Base-by-base conservation (phyloP, 2,113 vertebrate species). In the Pungitius pungitius region DNA sequence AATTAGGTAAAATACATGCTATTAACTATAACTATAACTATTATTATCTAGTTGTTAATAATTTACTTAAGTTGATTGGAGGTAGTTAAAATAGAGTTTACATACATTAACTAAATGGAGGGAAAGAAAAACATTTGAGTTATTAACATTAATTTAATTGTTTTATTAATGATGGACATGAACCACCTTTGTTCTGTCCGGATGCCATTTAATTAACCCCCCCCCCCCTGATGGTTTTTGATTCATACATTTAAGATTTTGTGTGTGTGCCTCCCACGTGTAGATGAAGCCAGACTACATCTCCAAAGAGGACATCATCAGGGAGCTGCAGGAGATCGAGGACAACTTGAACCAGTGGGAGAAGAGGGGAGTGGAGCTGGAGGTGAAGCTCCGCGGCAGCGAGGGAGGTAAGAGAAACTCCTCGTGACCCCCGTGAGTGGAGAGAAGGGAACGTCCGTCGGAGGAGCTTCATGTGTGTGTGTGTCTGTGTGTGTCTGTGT, bases 321-420 rank as follows among this genome's bases (percentile, higher is more conserved):
- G 69, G 66, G 95, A 97, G 65, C 92, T 98, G 43, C 52, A 72
- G 73, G 86, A 93, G 37, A 98, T 99, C 0, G 96, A 96, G 90
- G 86, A 88, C 35, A 92, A 94, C 68, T 84, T 99, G 87, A 95
- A 97, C 0, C 82, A 89, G 10, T 73, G 98, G 93, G 96, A 99
- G 71, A 89, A 88, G 85, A 89, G 85, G 66, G 98, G 98, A 20
- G 94, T 99, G 4, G 93, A 94, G 35, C 84, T 99, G 93, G 98
- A 99, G 91, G 91, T 93, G 82, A 92, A 87, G 57, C 94, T 99
- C 12, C 92, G 97, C 18, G 87, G 66, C 15, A 94, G 94, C 0
- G 97, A 99, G 59, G 96, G 96, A 87, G 96, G 98, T 99, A 77
- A 91, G 91, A 63, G 4, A 12, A 65, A 51, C 37, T 1, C 5